Percentiles rank a stretch among this genome's conserved stretches.
phyloP scores from a whole-genome alignment of 2,888 invertebrate species.

The Lepidocyrtinus sp. region DNA sequence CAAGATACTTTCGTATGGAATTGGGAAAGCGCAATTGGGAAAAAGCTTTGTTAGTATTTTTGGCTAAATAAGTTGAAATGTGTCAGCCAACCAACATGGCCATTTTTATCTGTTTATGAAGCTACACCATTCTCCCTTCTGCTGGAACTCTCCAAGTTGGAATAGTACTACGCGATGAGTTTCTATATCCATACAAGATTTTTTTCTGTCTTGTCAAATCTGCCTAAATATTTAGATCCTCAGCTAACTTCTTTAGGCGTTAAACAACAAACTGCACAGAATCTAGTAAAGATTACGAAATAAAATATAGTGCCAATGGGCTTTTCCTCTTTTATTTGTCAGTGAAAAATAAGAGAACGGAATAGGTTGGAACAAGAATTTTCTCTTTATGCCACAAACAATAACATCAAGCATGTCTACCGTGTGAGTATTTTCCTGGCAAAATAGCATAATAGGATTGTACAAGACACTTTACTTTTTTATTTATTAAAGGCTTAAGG shows the following conservation, averaged over 20 bases:
- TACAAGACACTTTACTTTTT: constrained; percentile 11
- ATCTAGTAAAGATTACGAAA: neutral
- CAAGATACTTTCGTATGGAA: too few relatives aligned
- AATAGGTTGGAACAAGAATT: neutral
- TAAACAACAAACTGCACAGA: neutral
- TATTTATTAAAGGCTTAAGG: constrained; percentile 16
- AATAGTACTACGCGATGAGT: constrained; percentile 12
- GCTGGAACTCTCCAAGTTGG: too few relatives aligned
- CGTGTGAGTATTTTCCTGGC: neutral
- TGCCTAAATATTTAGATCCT: constrained; percentile 1
- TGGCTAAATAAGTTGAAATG: constrained; percentile 8
- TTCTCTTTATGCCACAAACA: constrained; percentile 27
- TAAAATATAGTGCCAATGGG: constrained; percentile 16
- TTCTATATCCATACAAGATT: too few relatives aligned
- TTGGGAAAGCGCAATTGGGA: too few relatives aligned
- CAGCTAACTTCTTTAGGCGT: constrained; percentile 25
- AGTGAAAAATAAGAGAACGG: neutral
- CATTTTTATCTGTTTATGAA: constrained; percentile 1
- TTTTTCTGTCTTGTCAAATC: constrained; percentile 25
- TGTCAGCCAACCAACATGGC: neutral
- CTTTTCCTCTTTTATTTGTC: constrained; percentile 12
- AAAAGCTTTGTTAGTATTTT: neutral
- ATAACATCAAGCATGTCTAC: constrained; percentile 27
- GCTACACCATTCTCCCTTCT: neutral
- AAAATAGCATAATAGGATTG: constrained; percentile 11